These are phyloP conservation scores for Noctilio leporinus DNA, from an alignment of 2,113 vertebrate genomes.

Conservation along the genomic window DNA sequence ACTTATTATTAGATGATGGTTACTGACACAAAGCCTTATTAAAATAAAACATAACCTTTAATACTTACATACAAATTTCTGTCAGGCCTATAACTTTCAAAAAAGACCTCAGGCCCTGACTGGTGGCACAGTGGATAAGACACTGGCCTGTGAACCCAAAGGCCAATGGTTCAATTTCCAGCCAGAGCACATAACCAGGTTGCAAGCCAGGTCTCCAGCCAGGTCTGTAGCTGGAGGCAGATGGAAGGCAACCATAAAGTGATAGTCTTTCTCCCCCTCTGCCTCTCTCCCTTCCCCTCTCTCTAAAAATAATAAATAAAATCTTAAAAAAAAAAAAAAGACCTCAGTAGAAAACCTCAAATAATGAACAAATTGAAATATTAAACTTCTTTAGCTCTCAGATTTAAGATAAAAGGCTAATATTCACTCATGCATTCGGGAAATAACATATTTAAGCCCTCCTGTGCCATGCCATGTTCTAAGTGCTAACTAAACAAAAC, in stretches of 20 bases:
- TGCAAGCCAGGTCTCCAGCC: too few relatives aligned
- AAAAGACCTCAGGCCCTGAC: background rate
- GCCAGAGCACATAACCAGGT: too few relatives aligned
- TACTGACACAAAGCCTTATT: background rate
- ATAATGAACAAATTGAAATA: slow-evolving; percentile 1
- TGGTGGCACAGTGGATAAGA: too few relatives aligned
- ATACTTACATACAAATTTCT: slow-evolving; percentile 23
- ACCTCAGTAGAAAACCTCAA: slow-evolving; percentile 9
- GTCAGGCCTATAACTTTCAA: background rate
- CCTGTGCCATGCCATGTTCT: background rate
- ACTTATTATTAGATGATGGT: background rate
- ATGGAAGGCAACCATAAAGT: too few relatives aligned
- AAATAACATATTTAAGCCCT: background rate
- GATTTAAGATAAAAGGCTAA: background rate
- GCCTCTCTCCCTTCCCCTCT: too few relatives aligned
- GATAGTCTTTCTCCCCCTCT: too few relatives aligned
- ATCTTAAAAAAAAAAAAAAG: too few relatives aligned
- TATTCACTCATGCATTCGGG: background rate
- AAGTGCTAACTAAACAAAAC: background rate
- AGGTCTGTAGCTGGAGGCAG: too few relatives aligned
- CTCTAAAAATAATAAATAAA: too few relatives aligned
- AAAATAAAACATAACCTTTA: slow-evolving; percentile 12
- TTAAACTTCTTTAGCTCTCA: background rate
- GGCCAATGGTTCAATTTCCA: too few relatives aligned
- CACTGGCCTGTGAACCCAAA: too few relatives aligned